Percentiles rank a stretch among this genome's conserved stretches.
Evolutionary conservation across 2,888 invertebrate species (phyloP).

Genomic region (Aelia acuminata): DNA sequence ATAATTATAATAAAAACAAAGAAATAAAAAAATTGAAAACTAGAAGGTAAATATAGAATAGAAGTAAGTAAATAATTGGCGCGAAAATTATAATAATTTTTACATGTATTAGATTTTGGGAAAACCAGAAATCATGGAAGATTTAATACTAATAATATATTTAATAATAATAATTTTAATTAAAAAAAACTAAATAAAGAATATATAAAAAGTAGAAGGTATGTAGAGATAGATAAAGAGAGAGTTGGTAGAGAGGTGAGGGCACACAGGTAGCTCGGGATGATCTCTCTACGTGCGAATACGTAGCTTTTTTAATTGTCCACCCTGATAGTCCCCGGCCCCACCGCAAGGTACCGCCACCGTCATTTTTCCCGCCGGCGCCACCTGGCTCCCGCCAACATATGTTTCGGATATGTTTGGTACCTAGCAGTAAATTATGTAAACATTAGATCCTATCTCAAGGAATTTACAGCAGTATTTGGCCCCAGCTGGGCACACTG

Average conservation of each 20-base stretch:
- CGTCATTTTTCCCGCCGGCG: constrained; percentile 47
- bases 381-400: constrained; percentile 54
- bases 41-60: too few species aligned
- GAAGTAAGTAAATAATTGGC: too few species aligned
- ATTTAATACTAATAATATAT: background rate
- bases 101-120: too few species aligned
- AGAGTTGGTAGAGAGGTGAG: background rate
- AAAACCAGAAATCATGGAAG: too few species aligned
- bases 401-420: constrained; percentile 57
- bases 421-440: constrained; percentile 60
- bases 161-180: background rate
- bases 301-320: constrained; percentile 59
- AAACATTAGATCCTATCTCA: constrained; percentile 56
- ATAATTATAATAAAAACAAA: too few species aligned
- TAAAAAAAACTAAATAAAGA: background rate
- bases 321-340: constrained; percentile 5
- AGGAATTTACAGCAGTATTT: constrained; percentile 56
- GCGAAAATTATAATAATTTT: too few species aligned
- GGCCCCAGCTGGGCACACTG: constrained; percentile 53
- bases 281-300: constrained; percentile 56
- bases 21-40: too few species aligned
- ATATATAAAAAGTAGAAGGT: background rate
- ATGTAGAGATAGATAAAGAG: background rate
- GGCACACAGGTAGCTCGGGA: constrained; percentile 45
- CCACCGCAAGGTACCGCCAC: constrained; percentile 57